Conservation (phyloP, 2,797 vertebrate species). For the Heteromormyrus szaboi region DNA sequence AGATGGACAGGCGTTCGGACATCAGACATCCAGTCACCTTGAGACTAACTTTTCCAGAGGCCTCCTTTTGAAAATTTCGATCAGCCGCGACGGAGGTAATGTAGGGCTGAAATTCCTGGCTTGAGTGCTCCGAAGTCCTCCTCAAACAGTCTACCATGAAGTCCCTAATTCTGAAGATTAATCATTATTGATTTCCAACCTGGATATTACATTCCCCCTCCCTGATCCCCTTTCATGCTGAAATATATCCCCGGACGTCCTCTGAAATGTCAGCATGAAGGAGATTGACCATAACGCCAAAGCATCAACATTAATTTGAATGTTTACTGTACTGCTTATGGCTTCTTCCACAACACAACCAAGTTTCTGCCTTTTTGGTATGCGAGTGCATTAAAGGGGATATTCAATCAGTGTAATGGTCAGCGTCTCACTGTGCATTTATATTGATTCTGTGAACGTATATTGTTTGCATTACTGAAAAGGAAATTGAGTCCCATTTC, state of each 20-base stretch:
- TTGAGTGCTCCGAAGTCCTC: background rate
- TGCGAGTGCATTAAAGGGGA: slow-evolving; percentile 35
- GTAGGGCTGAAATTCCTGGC: background rate
- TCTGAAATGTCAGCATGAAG: slow-evolving; percentile 6
- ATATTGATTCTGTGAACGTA: slow-evolving; percentile 50
- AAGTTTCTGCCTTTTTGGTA: slow-evolving; percentile 14
- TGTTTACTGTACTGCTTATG: slow-evolving; percentile 1
- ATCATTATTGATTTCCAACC: slow-evolving; percentile 12
- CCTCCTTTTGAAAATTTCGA: background rate
- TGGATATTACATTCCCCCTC: background rate
- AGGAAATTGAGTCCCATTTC: slow-evolving; percentile 49
- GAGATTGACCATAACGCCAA: slow-evolving; percentile 11
- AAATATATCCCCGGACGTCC: slow-evolving; percentile 3
- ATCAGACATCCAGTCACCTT: slow-evolving; percentile 17
- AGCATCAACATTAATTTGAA: slow-evolving; percentile 23
- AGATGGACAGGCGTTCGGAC: slow-evolving; percentile 22
- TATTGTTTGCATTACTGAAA: slow-evolving; percentile 51
- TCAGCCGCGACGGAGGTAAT: background rate
- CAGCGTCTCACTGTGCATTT: slow-evolving; percentile 36
- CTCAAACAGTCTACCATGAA: background rate
- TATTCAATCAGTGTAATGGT: slow-evolving; percentile 46
- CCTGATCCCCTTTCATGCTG: background rate
- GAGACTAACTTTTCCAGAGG: background rate
- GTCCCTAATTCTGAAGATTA: background rate
- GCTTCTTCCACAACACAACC: background rate